Conservation (phyloP, 2,113 vertebrate species). For the Charina bottae region DNA sequence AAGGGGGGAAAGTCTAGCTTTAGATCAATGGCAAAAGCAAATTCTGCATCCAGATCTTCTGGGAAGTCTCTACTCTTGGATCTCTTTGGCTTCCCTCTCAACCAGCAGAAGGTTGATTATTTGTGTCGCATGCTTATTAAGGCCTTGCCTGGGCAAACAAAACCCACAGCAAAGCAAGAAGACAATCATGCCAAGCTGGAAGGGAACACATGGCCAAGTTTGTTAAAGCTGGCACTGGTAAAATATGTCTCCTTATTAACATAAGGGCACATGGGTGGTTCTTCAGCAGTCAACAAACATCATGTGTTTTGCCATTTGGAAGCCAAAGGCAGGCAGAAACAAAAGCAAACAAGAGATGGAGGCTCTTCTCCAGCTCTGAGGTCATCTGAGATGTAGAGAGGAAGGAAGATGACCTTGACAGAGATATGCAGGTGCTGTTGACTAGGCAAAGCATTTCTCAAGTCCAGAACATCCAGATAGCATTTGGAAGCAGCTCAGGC, state of each 20-base stretch:
- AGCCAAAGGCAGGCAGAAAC: not conserved
- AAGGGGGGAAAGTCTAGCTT: not conserved
- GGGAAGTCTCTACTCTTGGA: not conserved
- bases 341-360: too few species aligned
- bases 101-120: not conserved
- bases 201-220: not conserved
- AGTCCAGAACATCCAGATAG: not conserved
- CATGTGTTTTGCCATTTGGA: conserved; percentile 4
- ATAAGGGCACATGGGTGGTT: conserved; percentile 16
- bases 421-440: not conserved
- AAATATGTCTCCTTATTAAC: conserved; percentile 12
- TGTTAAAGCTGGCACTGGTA: not conserved
- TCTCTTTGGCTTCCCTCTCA: not conserved
- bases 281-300: conserved; percentile 17
- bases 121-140: not conserved
- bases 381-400: not conserved
- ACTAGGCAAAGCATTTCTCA: not conserved
- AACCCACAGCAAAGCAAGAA: not conserved
- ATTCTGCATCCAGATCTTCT: not conserved
- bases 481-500: not conserved
- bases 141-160: conserved; percentile 28
- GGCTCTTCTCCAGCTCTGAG: not conserved
- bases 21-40: not conserved
- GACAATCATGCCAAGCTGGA: not conserved
- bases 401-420: not conserved